Evolutionary conservation across 2,888 invertebrate genomes (phyloP), one percentile per base, ranked within the genome.

Genomic region (Caenorhabditis imperialis): DNA sequence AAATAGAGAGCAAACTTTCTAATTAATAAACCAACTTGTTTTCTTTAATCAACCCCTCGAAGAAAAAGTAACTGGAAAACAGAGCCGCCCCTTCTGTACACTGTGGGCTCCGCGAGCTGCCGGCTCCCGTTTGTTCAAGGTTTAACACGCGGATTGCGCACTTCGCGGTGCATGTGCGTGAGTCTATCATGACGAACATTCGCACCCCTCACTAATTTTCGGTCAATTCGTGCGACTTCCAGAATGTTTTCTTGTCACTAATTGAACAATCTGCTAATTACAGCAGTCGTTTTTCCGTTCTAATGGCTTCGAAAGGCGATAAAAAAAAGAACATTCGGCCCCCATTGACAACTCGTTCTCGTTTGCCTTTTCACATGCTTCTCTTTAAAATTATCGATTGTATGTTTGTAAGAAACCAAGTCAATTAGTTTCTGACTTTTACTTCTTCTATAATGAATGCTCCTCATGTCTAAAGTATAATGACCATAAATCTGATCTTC

Each of bases 121-220:
- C 18, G 23, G 65, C 65, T 57, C 48, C 65, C 65, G 65, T 65
- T 65, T 65, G 65, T 57, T 42, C 42, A 65, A 65, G 65, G 57
- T 65, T 65, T 65, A 65, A 57, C 65, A 65, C 65, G 65, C 30
- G 47, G 27, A 65, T 65, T 48, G 65, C 65, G 48, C 65, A 55
- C 40, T 65, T 65, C 65, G 65, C 65, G 30, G 30, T 10, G 55
- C 63, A 45, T 55, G 65, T 57, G 65, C 54, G 54, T 55, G 55
- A 54, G 63, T 55, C 55, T 65, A 65, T 65, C 65, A 65, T 65
- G 65, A 55, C 65, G 65, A 57, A 65, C 55, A 40, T n/a, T 35
- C 35, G 50, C 10, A 44, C 23, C 44, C 22, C 23, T 20, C 42
- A 45, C 10, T 37, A 51, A 61, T 40, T 23, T 20, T 38, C 47